Evolutionary conservation across 2,797 vertebrate genomes (phyloP), one percentile per base, ranked within the genome.

Genomic region (Phataginus tetradactyla): DNA sequence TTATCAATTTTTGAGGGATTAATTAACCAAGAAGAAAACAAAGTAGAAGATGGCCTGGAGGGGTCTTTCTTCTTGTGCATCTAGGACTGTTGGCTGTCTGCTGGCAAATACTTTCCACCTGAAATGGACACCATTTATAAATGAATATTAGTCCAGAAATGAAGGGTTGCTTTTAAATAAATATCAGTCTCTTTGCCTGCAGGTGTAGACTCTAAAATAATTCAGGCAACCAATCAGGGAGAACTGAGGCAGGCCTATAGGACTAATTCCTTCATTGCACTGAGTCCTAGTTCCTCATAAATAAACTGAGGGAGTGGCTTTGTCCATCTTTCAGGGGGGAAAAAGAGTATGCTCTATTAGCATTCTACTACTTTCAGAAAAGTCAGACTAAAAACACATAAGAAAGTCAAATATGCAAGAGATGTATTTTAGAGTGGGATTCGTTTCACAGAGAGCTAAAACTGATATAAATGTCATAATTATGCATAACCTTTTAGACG

Each of bases 321-420:
- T 68, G 20, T 8, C 51, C 37, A 78, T 23, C 17, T 87, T 85
- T 69, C 7, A n/a, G 6, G 29, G 17, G 45, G 11, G 13, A n/a
- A 57, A 71, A 66, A 17, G 55, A 74, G 29, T 18, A 75, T 1
- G 3, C 4, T 63, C 7, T 74, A n/a, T 20, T 72, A 53, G 20
- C 2, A 85, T 81, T 57, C 4, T 1, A 29, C 32, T 42, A 29
- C 32, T 84, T 90, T 64, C 71, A 80, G 64, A 42, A 95, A 96
- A 88, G 92, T 68, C 42, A 83, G 11, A 77, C 53, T 93, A 66
- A 91, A 94, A 93, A 61, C 10, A 64, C 25, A 23, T 63, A 74
- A 69, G 42, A 88, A 92, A 91, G 39, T 61, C n/a, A 93, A 89
- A 83, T 61, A 20, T 63, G 17, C 6, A 49, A 86, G 25, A 93